phyloP scores from a whole-genome alignment of 2,113 vertebrate species.

The Stegostoma tigrinum region DNA sequence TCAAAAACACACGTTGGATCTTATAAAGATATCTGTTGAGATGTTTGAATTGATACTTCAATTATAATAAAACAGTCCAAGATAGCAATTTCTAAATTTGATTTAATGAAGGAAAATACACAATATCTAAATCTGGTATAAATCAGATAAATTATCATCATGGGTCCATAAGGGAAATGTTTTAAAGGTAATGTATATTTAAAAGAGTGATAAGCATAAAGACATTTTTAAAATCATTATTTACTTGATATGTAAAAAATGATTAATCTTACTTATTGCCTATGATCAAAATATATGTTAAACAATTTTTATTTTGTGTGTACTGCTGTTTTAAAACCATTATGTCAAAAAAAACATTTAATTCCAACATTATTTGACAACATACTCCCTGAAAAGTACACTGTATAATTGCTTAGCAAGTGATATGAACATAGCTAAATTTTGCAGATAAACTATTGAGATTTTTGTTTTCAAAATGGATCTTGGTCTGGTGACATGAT shows the following conservation, averaged over 20 bases:
- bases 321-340: slow-evolving; percentile 17
- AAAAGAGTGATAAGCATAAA: background rate
- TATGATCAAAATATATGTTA: slow-evolving; percentile 8
- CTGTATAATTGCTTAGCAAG: background rate
- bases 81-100: slow-evolving; percentile 33
- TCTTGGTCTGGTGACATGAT: background rate
- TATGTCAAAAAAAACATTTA: slow-evolving; percentile 1
- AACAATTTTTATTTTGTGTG: slow-evolving; percentile 18
- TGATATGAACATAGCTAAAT: background rate
- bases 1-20: slow-evolving; percentile 14
- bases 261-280: slow-evolving; percentile 2
- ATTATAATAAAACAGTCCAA: slow-evolving; percentile 36
- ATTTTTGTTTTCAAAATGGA: background rate
- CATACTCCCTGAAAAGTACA: background rate
- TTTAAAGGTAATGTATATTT: slow-evolving; percentile 29
- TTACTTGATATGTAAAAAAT: background rate
- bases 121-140: background rate
- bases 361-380: background rate
- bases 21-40: slow-evolving; percentile 34
- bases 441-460: background rate
- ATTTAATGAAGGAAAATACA: slow-evolving; percentile 33
- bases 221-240: slow-evolving; percentile 13
- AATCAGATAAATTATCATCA: slow-evolving; percentile 31
- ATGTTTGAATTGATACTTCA: slow-evolving; percentile 34
- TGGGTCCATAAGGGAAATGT: slow-evolving; percentile 25